phyloP scores from a whole-genome alignment of 2,113 vertebrate species.

The Sinocyclocheilus maitianheensis region DNA sequence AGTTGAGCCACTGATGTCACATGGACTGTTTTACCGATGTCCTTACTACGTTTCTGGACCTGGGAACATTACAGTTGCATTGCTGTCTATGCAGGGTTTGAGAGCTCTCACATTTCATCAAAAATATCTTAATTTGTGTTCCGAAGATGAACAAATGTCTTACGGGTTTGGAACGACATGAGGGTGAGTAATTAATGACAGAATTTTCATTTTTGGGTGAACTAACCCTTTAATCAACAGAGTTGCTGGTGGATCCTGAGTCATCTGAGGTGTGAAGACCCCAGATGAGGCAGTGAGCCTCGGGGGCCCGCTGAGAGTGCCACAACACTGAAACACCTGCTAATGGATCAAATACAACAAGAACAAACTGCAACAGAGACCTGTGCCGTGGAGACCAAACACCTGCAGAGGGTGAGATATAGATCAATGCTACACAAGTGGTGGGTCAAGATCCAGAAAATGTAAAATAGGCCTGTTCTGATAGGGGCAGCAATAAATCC shows the following conservation, averaged over 20 bases:
- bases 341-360: slow-evolving; percentile 25
- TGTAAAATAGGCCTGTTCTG: neutral
- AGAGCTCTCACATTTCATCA: no score
- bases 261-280: slow-evolving; percentile 5
- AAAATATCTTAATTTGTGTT: no score
- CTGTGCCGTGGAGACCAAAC: slow-evolving; percentile 1
- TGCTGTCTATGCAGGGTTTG: no score
- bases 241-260: neutral
- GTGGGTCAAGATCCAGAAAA: neutral
- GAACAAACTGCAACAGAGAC: neutral
- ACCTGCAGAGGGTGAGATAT: neutral
- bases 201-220: no score
- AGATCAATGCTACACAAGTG: neutral
- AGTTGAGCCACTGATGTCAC: no score
- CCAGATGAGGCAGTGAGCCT: neutral
- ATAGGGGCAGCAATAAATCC: neutral
- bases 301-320: neutral
- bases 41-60: no score
- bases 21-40: no score
- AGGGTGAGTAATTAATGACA: no score
- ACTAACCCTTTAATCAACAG: neutral
- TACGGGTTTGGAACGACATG: no score
- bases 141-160: no score
- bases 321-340: slow-evolving; percentile 10
- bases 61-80: no score